Evolutionary conservation across 2,113 vertebrate genomes (phyloP).

Genomic region (Drymodes brunneopygia): DNA sequence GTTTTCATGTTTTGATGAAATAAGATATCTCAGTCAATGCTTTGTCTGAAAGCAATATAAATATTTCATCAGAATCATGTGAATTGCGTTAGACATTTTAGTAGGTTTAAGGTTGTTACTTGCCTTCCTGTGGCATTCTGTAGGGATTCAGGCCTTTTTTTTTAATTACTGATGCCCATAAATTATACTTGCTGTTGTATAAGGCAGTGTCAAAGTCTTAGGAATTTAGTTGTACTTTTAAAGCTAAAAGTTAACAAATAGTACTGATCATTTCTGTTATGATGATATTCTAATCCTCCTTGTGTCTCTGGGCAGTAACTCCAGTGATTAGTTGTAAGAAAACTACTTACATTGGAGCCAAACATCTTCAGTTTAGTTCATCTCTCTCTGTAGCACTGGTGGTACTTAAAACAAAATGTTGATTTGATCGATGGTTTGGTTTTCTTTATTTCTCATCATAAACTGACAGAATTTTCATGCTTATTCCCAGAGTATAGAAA

Average conservation of each 20-base stretch:
- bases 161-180: not conserved
- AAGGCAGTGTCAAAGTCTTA: not conserved
- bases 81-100: not conserved
- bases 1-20: not conserved
- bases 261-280: not conserved
- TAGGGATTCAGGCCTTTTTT: not conserved
- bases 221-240: not conserved
- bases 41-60: constrained; percentile 25
- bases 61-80: constrained; percentile 18
- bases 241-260: not conserved
- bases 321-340: not conserved
- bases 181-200: not conserved
- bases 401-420: not conserved
- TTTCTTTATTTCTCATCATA: not conserved
- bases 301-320: not conserved
- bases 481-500: not conserved
- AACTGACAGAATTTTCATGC: not conserved
- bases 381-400: not conserved
- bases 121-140: not conserved
- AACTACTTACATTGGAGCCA: not conserved
- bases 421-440: not conserved
- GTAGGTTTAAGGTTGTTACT: not conserved
- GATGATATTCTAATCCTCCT: not conserved
- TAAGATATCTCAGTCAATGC: not conserved
- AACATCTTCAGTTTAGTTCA: not conserved